Percentiles rank a stretch among this genome's conserved stretches.
These are phyloP conservation scores for Ciconia maguari DNA, from an alignment of 2,113 vertebrate genomes.

Conservation along the genomic window DNA sequence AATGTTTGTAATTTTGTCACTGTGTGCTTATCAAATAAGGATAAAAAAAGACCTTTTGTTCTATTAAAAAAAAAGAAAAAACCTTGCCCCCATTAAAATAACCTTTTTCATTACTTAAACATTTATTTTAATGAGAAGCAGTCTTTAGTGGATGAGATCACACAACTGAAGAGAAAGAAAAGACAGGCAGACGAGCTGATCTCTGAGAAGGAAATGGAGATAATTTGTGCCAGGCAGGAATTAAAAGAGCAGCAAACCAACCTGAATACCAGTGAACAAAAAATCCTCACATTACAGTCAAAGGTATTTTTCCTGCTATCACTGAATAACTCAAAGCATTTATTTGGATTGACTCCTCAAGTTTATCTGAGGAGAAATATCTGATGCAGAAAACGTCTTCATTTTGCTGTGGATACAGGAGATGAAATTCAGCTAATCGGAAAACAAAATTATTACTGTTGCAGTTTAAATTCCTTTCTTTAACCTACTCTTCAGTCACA, in stretches of 20 bases:
- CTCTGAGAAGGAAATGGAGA: slow-evolving; percentile 25
- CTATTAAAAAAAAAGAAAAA: neutral
- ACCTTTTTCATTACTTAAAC: neutral
- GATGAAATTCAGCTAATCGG: neutral
- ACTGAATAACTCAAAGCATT: neutral
- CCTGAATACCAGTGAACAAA: slow-evolving; percentile 12
- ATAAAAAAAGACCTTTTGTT: neutral
- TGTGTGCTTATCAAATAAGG: slow-evolving; percentile 1
- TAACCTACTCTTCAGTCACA: neutral
- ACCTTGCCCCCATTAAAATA: neutral
- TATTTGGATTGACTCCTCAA: neutral
- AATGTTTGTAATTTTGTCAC: slow-evolving; percentile 25
- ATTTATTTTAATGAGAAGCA: slow-evolving; percentile 29
- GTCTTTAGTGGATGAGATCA: slow-evolving; percentile 20
- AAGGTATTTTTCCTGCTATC: neutral
- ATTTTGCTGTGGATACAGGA: neutral
- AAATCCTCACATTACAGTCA: neutral
- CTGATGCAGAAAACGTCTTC: neutral
- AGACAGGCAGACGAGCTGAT: neutral
- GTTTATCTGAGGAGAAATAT: neutral
- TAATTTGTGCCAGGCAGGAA: slow-evolving; percentile 18
- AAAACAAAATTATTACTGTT: neutral
- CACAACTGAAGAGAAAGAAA: slow-evolving; percentile 21
- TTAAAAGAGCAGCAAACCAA: slow-evolving; percentile 5
- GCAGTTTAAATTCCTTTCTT: neutral